These are phyloP conservation scores for Spatulosminthurus flaviceps DNA, from an alignment of 2,888 invertebrate genomes.

Conservation along the genomic window DNA sequence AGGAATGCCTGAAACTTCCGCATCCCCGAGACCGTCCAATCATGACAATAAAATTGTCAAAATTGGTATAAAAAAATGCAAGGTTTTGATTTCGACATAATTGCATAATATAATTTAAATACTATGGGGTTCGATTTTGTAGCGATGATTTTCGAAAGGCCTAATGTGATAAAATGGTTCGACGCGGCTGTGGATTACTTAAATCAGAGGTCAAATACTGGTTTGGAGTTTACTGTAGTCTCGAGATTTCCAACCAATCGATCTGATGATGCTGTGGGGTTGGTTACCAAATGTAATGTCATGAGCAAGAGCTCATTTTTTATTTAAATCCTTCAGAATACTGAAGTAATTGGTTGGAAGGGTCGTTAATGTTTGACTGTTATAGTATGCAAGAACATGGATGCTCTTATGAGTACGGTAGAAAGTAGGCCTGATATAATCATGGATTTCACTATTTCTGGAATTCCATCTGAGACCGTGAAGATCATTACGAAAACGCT, in stretches of 20 bases:
- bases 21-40: too few relatives aligned
- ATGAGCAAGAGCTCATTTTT: neutral
- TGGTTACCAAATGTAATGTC: neutral
- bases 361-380: neutral
- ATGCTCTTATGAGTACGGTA: conserved; percentile 71
- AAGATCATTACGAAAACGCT: conserved; percentile 83
- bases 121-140: neutral
- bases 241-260: neutral
- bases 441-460: conserved; percentile 82
- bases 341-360: neutral
- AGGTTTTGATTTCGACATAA: too few relatives aligned
- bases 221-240: neutral
- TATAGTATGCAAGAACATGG: conserved; percentile 78
- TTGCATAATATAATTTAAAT: too few relatives aligned
- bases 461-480: conserved; percentile 82
- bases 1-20: neutral
- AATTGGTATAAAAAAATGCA: conserved; percentile 5
- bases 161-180: neutral
- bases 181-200: neutral
- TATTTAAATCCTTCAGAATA: neutral
- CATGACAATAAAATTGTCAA: neutral
- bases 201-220: neutral
- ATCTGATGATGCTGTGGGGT: neutral
- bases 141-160: conserved; percentile 8
- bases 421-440: conserved; percentile 40